phyloP scores from a whole-genome alignment of 2,888 invertebrate genomes.

The Phorcus lineatus region DNA sequence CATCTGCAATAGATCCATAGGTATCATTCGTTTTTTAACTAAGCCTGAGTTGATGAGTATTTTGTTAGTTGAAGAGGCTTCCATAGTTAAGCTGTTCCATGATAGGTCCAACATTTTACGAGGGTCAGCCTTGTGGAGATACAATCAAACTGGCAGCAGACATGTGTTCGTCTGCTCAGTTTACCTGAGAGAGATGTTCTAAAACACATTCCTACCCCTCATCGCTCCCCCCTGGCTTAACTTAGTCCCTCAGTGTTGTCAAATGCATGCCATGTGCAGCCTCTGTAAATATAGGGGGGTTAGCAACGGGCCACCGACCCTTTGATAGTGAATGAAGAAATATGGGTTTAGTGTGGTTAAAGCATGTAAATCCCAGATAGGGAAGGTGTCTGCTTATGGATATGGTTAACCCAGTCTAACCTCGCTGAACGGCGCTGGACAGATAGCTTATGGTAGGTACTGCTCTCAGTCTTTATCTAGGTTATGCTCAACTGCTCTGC shows the following conservation, averaged over 20 bases:
- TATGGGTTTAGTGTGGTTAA: background rate
- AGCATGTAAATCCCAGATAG: background rate
- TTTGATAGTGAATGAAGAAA: background rate
- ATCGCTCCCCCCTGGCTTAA: background rate
- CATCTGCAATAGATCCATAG: background rate
- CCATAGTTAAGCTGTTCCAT: background rate
- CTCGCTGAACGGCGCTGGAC: background rate
- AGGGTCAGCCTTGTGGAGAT: background rate
- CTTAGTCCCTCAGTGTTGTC: background rate
- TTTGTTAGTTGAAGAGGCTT: background rate
- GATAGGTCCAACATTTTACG: background rate
- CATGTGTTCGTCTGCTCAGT: background rate
- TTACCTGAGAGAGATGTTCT: background rate
- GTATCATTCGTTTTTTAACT: background rate
- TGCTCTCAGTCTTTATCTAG: background rate
- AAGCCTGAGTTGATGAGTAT: background rate
- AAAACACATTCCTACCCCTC: background rate
- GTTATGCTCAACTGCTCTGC: too few species aligned
- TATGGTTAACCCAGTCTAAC: background rate
- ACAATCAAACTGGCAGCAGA: background rate
- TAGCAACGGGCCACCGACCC: background rate
- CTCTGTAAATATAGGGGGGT: background rate
- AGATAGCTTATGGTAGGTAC: conserved; percentile 6
- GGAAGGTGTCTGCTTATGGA: background rate
- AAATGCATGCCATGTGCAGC: conserved; percentile 1